Percentiles rank a stretch among this genome's conserved stretches.
These are phyloP conservation scores for Ormyrus thymus DNA, from an alignment of 2,888 invertebrate species.

Conservation along the genomic window DNA sequence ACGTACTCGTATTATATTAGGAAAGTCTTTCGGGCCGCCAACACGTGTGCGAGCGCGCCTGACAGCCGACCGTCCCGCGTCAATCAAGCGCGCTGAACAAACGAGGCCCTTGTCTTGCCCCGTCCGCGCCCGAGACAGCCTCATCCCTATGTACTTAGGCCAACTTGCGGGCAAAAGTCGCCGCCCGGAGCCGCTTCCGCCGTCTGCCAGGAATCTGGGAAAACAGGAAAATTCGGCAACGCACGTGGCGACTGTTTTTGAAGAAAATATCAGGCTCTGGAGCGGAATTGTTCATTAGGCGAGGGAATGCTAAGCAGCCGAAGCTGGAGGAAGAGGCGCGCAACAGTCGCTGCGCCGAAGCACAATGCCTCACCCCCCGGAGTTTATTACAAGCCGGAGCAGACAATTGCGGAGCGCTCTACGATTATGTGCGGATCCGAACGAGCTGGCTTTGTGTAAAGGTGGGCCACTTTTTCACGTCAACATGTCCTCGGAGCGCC, in stretches of 20 bases:
- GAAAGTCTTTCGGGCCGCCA: too few species aligned
- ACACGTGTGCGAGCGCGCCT: conserved; percentile 13
- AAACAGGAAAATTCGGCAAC: background rate
- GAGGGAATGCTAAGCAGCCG: conserved; percentile 17
- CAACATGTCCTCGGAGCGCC: conserved; percentile 35
- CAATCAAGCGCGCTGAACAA: conserved; percentile 65
- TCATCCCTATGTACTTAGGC: too few species aligned
- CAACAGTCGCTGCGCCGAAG: background rate
- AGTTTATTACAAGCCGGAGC: conserved; percentile 37
- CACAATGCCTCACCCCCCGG: conserved; percentile 27
- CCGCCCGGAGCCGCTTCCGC: too few species aligned
- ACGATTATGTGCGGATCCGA: conserved; percentile 3
- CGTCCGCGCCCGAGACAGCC: too few species aligned
- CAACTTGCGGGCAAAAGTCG: too few species aligned
- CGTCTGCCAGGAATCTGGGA: too few species aligned
- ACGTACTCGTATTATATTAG: too few species aligned
- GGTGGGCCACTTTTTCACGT: conserved; percentile 51
- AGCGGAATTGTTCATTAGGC: conserved; percentile 8
- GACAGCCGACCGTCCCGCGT: conserved; percentile 62
- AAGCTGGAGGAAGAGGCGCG: conserved; percentile 9
- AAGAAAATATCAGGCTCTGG: conserved; percentile 5
- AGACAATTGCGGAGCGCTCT: conserved; percentile 1
- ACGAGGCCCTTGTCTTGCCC: conserved; percentile 55
- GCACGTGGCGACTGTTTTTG: background rate
- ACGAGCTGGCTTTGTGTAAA: conserved; percentile 19